Base-by-base conservation (phyloP, 2,888 invertebrate genomes). In the Phymatocera aterrima region DNA sequence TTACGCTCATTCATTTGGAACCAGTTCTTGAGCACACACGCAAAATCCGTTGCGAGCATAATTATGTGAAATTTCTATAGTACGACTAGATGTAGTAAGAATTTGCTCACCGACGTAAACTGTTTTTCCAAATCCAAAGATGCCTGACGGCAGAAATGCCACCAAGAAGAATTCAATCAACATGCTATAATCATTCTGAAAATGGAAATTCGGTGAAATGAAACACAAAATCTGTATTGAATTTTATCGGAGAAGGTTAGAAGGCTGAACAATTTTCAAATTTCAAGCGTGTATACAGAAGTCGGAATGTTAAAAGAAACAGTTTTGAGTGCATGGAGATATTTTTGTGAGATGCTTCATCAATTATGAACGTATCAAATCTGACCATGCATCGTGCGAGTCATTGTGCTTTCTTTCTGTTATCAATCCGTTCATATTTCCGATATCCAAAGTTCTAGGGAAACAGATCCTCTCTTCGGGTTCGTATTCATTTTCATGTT, bases 141-240 rank as follows among this genome's bases (percentile, higher is more conserved):
- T 81, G 54, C 78, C 72, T 18, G 72, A 80, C 43, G 85, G 81
- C 15, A 84, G 34, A 51, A 85, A 77, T 78, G 84, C 79, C 77
- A 86, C 21, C 72, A 83, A 80, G 6, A 83, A 48, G 77, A 57
- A 79, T 74, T 82, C 83, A 65, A 70, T 68, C 82, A 86, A 64
- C 86, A 87, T 86, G 81, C 79, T 86, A 77, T 10, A 28, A 61
- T 81, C 83, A 83, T 86, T 31, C 86, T 87, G 78, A 64, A 81
- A 78, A 54, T 70, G 18, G 54, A 51, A 18, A 51, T 37, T 64
- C 18, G 31, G 28, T 60, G 3, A n/a, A 6, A 4, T 28, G 28
- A 60, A 3, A 10, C 51, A 21, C 8, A 51, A 51, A 57, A 57
- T 57, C 28, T 57, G 57, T 21, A 28, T 15, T 21, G 15, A 1